phyloP scores from a whole-genome alignment of 2,113 vertebrate genomes.

The Conger conger region DNA sequence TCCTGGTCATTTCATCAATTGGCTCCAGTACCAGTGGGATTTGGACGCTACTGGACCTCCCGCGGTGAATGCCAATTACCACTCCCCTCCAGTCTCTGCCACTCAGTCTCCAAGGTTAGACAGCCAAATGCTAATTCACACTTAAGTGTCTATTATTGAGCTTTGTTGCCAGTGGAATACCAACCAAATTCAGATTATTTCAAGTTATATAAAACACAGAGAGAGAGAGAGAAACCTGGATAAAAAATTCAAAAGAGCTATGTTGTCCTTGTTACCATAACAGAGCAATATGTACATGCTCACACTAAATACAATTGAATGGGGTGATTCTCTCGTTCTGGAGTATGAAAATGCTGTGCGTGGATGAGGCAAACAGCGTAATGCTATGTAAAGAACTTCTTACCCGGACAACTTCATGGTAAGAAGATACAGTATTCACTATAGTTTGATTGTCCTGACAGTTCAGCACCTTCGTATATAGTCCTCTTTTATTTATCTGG shows the following conservation, averaged over 20 bases:
- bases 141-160: conserved; percentile 65
- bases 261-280: conserved; percentile 8
- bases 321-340: background rate
- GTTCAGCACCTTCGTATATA: too few species aligned
- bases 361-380: too few species aligned
- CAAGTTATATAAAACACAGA: background rate
- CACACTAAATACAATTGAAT: background rate
- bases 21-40: conserved; percentile 75
- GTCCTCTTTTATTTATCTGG: too few species aligned
- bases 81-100: conserved; percentile 60
- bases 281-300: background rate
- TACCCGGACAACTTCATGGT: too few species aligned
- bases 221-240: conserved; percentile 1
- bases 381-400: too few species aligned
- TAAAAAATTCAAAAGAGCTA: background rate
- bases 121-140: conserved; percentile 71
- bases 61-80: conserved; percentile 83
- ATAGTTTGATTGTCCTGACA: too few species aligned
- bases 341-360: background rate
- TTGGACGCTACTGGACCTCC: conserved; percentile 78
- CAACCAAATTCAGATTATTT: conserved; percentile 19
- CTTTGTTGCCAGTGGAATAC: conserved; percentile 60
- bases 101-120: conserved; percentile 72
- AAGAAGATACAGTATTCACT: too few species aligned
- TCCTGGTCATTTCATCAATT: conserved; percentile 96